Base-by-base conservation (phyloP, 2,888 invertebrate genomes). In the Lasiommata megera region DNA sequence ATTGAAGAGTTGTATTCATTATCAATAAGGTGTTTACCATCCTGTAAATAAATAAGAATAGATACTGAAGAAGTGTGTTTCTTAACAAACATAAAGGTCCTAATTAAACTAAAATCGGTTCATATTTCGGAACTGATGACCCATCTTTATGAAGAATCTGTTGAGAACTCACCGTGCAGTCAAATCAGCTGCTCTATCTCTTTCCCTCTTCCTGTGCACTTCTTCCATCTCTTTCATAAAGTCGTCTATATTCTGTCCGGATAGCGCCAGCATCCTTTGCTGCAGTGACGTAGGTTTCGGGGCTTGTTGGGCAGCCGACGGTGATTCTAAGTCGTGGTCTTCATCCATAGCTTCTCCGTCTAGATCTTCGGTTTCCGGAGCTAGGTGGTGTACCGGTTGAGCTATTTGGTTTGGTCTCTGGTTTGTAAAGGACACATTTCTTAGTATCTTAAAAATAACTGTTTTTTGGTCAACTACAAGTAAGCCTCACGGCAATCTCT, bases 191-290 rank as follows among this genome's bases (percentile, higher is more conserved):
- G 92, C 92, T 66, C 93, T 84, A 68, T 94, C 94, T n/a, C 92
- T 84, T 73, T 94, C 95, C 62, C 94, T 92, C 77, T 95, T 95
- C 73, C 94, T 94, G 67, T 96, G 96, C 0, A 95, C 96, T 61
- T 94, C 95, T 83, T 96, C 96, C 96, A 96, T 96, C 91, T 97
- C 97, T 74, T 96, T 95, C 96, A 97, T 97, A 70, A 97, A 97
- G 63, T 96, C 96, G 70, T 97, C 97, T 16, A 97, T 96, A 73
- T 97, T 97, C 84, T 98, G 97, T 0, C 97, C 97, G 9, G 96
- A 96, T 72, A 97, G 92, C n/a, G 95, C 95, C 71, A 97, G 86
- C 96, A 97, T 97, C 67, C 96, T 94, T 70, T 96, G 96, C 74
- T 97, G 97, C 31, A 97, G 79, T 0, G 95, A 94, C 0, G 95